Evolutionary conservation across 37 sponge, comb jelly and placozoan genomes (phyloP), one percentile per base, ranked within the genome.

Genomic region (Mnemiopsis leidyi): DNA sequence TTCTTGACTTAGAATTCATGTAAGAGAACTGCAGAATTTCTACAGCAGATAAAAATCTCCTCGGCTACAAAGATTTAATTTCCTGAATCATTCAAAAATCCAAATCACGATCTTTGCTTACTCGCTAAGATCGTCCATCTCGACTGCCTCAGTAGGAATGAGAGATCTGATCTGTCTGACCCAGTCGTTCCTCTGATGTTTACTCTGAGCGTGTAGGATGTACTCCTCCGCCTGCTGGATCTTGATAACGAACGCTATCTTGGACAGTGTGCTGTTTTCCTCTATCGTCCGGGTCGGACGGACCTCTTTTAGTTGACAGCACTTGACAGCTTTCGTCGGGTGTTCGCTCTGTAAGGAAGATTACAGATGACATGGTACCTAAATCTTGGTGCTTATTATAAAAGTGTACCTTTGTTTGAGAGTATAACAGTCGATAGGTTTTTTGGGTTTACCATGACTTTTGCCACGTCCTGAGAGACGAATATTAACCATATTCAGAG

Each of bases 221-320:
- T 69, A 69, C n/a, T 69, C 73, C 73, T 69, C 73, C 73, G 73
- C 24, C 2, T 21, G 73, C 73, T 69, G 73, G 73, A 69, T 69
- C 73, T 69, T 69, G 73, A 69, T 69, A 25, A 69, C 73, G 73
- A 69, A 69, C 73, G 73, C 24, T 25, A 69, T 25, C 73, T 69
- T 69, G 73, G 73, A 69, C 23, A 69, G 73, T 25, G 29, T 69
- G 73, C 73, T 69, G 73, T 69, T 69, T 25, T 69, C 73, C 73
- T 69, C 73, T 2, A 69, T 69, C 3, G 73, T 69, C 73, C 73
- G 9, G 73, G 73, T 69, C 24, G 73, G 73, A 5, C 73, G 73
- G 73, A 25, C 73, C 73, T 69, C 73, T 25, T 69, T 69, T 25
- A 69, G n/a, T 25, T 69, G 73, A 25, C 73, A 69, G 73, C 73